Evolutionary conservation across 1,140 invertebrate genomes (phyloP), one percentile per base, ranked within the genome.

Genomic region (Bombus breviceps): DNA sequence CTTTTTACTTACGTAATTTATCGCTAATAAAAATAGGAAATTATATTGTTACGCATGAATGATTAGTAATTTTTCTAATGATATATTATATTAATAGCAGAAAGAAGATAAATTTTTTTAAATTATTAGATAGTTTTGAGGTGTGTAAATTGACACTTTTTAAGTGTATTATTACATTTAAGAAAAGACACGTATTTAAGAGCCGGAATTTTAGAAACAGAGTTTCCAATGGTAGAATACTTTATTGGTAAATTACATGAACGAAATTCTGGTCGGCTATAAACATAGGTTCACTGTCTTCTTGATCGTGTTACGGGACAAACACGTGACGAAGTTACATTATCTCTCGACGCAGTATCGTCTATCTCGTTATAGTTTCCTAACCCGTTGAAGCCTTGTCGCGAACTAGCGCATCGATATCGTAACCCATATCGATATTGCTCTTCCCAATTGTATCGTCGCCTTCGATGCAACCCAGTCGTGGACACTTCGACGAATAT

Each of bases 281-380:
- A 64, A n/a, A 18, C n/a, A n/a, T 32, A 41, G 59, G 59, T 66
- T 78, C 59, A 43, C 59, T 41, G 59, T 66, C 76, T 78, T 4
- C 37, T 78, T 64, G 39, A 78, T 68, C 77, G 4, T 53, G 41
- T 79, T 79, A 68, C 32, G 25, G 32, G 32, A 69, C 77, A 79
- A 79, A 79, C 77, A 68, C 64, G 77, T 79, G 68, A 79, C 62
- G 10, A 37, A 68, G 77, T 69, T 79, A 79, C 77, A 79, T 79
- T 79, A 79, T 79, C 41, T 68, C 41, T 34, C 77, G 77, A 79
- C 34, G 41, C 62, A n/a, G 10, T 41, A 6, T 32, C 77, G 62
- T 47, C 77, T 68, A 79, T 79, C 77, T 79, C 64, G 77, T 79
- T 79, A 79, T 47, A 79, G 77, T 79, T 79, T 79, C 77, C 77